phyloP scores from a whole-genome alignment of 1,140 invertebrate species.

The Trypoxylus dichotomus region DNA sequence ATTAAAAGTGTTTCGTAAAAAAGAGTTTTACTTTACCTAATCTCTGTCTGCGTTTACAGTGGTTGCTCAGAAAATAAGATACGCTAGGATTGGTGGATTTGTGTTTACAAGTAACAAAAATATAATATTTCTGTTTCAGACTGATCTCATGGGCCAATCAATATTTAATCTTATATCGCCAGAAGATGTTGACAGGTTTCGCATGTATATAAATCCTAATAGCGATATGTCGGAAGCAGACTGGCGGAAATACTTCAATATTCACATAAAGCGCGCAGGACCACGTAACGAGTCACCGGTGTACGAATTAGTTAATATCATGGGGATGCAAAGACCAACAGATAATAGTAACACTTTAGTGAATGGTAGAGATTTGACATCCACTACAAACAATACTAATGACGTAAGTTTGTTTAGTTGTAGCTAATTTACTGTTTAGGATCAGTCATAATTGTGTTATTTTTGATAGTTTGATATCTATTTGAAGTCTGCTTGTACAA shows the following conservation, averaged over 20 bases:
- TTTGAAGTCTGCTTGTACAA: too few relatives aligned
- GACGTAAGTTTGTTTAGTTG: conserved; percentile 39
- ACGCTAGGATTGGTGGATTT: too few relatives aligned
- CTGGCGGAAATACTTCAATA: conserved; percentile 55
- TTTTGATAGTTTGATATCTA: too few relatives aligned
- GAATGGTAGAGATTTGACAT: conserved; percentile 4
- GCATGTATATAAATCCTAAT: conserved; percentile 63
- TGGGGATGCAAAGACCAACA: conserved; percentile 48
- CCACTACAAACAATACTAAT: conserved; percentile 33
- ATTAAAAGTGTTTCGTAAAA: too few relatives aligned
- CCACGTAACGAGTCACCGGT: conserved; percentile 66
- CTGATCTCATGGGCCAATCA: conserved; percentile 83
- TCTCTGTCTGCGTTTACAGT: too few relatives aligned
- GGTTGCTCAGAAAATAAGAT: too few relatives aligned
- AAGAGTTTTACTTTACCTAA: too few relatives aligned
- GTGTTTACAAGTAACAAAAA: too few relatives aligned
- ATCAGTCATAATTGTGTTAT: too few relatives aligned
- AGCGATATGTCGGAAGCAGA: conserved; percentile 51
- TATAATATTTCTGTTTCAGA: conserved; percentile 58
- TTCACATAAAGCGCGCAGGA: conserved; percentile 64
- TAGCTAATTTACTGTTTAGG: conserved; percentile 18
- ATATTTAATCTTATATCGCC: conserved; percentile 76
- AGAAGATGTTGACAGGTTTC: conserved; percentile 74
- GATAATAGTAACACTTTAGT: not conserved
- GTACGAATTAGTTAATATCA: conserved; percentile 67